These are phyloP conservation scores for Chelonus formosanus DNA, from an alignment of 2,888 invertebrate genomes.

Conservation along the genomic window DNA sequence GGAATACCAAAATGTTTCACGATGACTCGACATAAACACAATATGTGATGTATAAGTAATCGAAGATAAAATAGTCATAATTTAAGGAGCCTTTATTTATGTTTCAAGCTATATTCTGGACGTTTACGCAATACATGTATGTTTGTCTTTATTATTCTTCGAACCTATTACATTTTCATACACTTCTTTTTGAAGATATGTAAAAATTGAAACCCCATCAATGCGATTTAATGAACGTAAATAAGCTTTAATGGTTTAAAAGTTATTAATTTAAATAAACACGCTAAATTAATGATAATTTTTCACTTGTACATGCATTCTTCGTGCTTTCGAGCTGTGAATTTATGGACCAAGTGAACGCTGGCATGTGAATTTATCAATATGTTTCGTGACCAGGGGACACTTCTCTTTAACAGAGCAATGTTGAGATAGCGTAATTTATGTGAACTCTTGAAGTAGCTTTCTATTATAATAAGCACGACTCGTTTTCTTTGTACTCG, in stretches of 20 bases:
- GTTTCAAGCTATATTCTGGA: constrained; percentile 37
- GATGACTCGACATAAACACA: constrained; percentile 55
- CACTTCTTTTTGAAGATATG: constrained; percentile 1
- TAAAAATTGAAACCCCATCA: not conserved
- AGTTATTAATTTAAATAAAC: not conserved
- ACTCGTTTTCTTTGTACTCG: constrained; percentile 6
- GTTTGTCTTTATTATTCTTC: constrained; percentile 18
- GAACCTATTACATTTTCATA: constrained; percentile 12
- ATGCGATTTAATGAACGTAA: too few relatives aligned
- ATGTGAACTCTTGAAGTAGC: not conserved
- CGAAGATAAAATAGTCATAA: constrained; percentile 59
- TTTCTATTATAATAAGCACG: constrained; percentile 13
- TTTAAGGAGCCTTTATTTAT: constrained; percentile 56
- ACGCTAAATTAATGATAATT: not conserved
- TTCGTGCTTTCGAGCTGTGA: constrained; percentile 2
- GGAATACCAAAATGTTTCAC: constrained; percentile 54
- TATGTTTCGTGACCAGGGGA: constrained; percentile 18
- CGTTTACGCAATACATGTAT: constrained; percentile 35
- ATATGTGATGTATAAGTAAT: constrained; percentile 51
- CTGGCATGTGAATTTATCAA: constrained; percentile 10
- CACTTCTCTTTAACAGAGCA: constrained; percentile 30
- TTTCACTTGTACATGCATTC: not conserved
- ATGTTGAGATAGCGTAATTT: constrained; percentile 31
- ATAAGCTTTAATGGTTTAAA: not conserved
- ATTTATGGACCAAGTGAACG: constrained; percentile 12